Conservation (phyloP, 2,113 vertebrate genomes). For the Triplophysa siluroides region DNA sequence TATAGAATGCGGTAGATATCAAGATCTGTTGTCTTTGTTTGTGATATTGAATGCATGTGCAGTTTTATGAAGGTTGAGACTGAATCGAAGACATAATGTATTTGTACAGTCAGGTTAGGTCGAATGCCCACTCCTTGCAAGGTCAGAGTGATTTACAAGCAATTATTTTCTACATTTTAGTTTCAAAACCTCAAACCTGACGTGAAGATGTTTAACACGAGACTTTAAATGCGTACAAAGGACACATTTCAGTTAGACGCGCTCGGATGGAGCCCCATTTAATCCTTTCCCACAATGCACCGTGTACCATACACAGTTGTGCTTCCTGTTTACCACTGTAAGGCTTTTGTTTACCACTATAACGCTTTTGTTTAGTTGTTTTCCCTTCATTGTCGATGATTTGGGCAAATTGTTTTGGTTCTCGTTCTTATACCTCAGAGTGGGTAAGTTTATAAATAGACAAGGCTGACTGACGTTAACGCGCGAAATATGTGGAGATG, state of each 20-base stretch:
- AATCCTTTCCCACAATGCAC: slow-evolving; percentile 77
- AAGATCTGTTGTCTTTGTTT: background rate
- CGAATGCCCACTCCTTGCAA: slow-evolving; percentile 16
- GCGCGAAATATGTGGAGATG: background rate
- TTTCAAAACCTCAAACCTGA: background rate
- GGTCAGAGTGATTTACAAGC: slow-evolving; percentile 1
- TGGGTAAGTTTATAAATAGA: slow-evolving; percentile 24
- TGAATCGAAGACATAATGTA: slow-evolving; percentile 39
- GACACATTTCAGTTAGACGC: background rate
- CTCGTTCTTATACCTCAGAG: background rate
- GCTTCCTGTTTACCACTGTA: slow-evolving; percentile 74
- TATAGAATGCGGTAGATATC: background rate
- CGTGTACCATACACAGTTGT: slow-evolving; percentile 54
- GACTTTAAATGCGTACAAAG: background rate
- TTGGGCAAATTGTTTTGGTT: background rate
- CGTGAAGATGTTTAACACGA: background rate
- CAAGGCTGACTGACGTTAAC: background rate
- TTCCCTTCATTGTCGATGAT: slow-evolving; percentile 30
- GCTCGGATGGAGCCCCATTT: slow-evolving; percentile 60
- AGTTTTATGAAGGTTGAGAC: slow-evolving; percentile 45
- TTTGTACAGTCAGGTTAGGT: background rate
- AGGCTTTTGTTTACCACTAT: slow-evolving; percentile 65
- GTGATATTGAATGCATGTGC: slow-evolving; percentile 16
- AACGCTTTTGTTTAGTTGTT: slow-evolving; percentile 61
- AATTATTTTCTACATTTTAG: background rate